phyloP scores from a whole-genome alignment of 2,797 vertebrate species.

The Petrocephalus schoutedeni region DNA sequence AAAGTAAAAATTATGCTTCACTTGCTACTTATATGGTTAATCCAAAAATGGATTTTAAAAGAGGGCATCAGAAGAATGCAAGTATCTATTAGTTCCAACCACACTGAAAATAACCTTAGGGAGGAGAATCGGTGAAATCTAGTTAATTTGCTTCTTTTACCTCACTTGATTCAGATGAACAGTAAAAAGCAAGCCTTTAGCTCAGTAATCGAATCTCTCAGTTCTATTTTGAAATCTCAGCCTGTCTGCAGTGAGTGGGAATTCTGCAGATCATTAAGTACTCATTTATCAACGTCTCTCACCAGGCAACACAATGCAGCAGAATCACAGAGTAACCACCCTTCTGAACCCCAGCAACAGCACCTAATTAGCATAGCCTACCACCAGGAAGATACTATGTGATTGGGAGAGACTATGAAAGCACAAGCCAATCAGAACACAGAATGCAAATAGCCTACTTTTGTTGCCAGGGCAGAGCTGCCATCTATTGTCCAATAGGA shows the following conservation, averaged over 20 bases:
- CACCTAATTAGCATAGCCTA: slow-evolving; percentile 99
- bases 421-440: slow-evolving; percentile 78
- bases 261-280: slow-evolving; percentile 75
- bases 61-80: neutral
- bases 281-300: slow-evolving; percentile 77
- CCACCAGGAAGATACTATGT: slow-evolving; percentile 77
- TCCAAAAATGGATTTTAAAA: slow-evolving; percentile 20
- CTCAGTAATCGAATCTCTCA: slow-evolving; percentile 53
- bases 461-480: slow-evolving; percentile 98
- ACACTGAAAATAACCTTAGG: slow-evolving; percentile 21
- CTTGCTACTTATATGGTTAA: slow-evolving; percentile 14
- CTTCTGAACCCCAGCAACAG: slow-evolving; percentile 96
- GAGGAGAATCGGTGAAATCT: slow-evolving; percentile 27
- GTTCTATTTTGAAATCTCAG: slow-evolving; percentile 54
- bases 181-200: slow-evolving; percentile 42
- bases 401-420: slow-evolving; percentile 83
- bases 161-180: slow-evolving; percentile 25
- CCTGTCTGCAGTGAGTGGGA: slow-evolving; percentile 70
- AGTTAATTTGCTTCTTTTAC: slow-evolving; percentile 27
- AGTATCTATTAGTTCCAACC: slow-evolving; percentile 18
- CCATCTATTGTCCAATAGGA: slow-evolving; percentile 93
- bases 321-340: slow-evolving; percentile 64
- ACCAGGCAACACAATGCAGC: slow-evolving; percentile 77
- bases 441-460: slow-evolving; percentile 94
- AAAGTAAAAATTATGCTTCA: neutral